phyloP scores from a whole-genome alignment of 1,140 invertebrate genomes.

The Scaptomyza hsui region DNA sequence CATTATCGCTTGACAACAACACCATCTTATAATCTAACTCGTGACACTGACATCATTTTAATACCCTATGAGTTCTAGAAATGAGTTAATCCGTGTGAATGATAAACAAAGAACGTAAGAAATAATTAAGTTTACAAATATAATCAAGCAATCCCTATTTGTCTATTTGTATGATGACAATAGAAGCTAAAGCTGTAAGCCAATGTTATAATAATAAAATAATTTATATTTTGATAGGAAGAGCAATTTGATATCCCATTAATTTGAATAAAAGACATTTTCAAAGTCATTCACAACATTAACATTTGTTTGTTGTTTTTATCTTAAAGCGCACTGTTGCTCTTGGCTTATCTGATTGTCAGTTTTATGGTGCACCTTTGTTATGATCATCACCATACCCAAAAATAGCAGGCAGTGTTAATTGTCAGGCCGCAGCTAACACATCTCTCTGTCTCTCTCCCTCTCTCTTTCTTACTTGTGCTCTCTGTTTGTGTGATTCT shows the following conservation, averaged over 20 bases:
- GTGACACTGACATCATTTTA: conserved; percentile 54
- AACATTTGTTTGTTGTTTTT: conserved; percentile 1
- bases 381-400: conserved; percentile 11
- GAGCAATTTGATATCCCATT: too few species aligned
- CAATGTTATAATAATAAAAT: too few species aligned
- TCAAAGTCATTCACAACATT: neutral
- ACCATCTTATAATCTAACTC: conserved; percentile 23
- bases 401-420: conserved; percentile 31
- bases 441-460: conserved; percentile 10
- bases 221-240: too few species aligned
- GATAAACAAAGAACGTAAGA: too few species aligned
- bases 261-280: neutral
- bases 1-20: neutral
- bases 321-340: conserved; percentile 10
- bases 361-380: conserved; percentile 58
- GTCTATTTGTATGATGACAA: too few species aligned
- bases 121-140: too few species aligned
- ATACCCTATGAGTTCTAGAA: neutral
- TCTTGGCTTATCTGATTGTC: conserved; percentile 61
- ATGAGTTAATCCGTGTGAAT: neutral
- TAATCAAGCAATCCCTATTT: too few species aligned
- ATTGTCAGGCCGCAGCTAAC: conserved; percentile 33
- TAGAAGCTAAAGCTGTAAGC: too few species aligned
- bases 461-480: neutral
- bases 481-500: neutral